Base-by-base conservation (phyloP, 1,140 invertebrate genomes). In the Eciton burchellii region DNA sequence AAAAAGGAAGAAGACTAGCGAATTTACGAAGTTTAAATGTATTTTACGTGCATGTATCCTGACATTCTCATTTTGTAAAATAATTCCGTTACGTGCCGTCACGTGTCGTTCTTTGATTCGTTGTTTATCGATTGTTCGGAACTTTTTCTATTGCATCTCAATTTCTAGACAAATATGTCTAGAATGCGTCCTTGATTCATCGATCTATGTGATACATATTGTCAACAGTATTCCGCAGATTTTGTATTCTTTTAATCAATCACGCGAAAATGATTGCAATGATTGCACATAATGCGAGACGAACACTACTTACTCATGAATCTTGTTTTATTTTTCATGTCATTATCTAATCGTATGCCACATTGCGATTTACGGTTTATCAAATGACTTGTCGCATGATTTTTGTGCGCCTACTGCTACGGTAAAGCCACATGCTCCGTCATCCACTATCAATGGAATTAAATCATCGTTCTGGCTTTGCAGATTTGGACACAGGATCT, bases 271-370 rank as follows among this genome's bases (percentile, higher is more conserved):
- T 21, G n/a, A 52, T 49, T 9, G 16, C 16, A 16, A 79, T 70
- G 63, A 45, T 35, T 16, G n/a, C 14, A 21, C 21, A 49, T 35
- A 49, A 68, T 21, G 45, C 35, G 43, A 65, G 60, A 76, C 35
- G 52, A 56, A 41, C 29, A 63, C 29, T 70, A 24, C 65, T 79
- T 54, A 45, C 63, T 35, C 49, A 79, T 68, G 68, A 79, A 79
- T 79, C 63, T 72, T 57, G 6, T 41, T n/a, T 72, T 19, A 35
- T 35, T 35, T 35, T 35, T 35, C 35, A 35, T 35, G 6, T 35
- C 35, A 35, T 35, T 35, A 35, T 35, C n/a, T n/a, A n/a, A n/a
- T n/a, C n/a, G n/a, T n/a, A n/a, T n/a, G n/a, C n/a, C n/a, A n/a
- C n/a, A n/a, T n/a, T n/a, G n/a, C n/a, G n/a, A n/a, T n/a, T n/a